These are phyloP conservation scores for Oriolus oriolus DNA, from an alignment of 2,113 vertebrate species.

Conservation along the genomic window DNA sequence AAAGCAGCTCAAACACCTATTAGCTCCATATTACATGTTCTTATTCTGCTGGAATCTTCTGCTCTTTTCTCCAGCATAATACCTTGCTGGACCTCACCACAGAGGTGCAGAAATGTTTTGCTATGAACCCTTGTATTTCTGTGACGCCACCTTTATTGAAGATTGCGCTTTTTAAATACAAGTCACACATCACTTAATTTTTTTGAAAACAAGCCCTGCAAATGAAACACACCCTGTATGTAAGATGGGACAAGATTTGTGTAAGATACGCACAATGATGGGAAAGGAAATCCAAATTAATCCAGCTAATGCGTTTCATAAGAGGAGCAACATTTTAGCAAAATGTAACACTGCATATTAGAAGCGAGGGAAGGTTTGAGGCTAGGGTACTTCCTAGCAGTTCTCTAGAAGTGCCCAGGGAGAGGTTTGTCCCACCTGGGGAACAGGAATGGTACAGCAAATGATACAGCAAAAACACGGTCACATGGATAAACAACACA, in stretches of 20 bases:
- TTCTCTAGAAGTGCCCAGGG: neutral
- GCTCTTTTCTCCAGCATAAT: neutral
- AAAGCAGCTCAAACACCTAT: neutral
- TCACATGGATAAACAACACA: neutral
- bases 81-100: neutral
- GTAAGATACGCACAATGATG: rapidly evolving
- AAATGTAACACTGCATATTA: neutral
- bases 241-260: neutral
- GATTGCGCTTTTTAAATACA: neutral
- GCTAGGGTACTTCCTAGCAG: neutral
- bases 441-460: conserved; percentile 8
- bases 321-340: neutral
- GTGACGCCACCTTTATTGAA: neutral
- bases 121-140: neutral
- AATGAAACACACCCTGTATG: neutral
- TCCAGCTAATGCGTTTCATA: neutral
- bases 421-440: neutral
- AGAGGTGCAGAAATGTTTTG: neutral
- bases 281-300: neutral
- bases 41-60: neutral
- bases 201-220: neutral
- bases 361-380: neutral
- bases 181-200: neutral
- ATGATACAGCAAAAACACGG: neutral
- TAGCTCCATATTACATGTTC: neutral